A percentile compares a stretch with the other conserved stretches of the same genome.
These are phyloP conservation scores for Sinelater perroti DNA, from an alignment of 2,888 invertebrate species.

Conservation along the genomic window DNA sequence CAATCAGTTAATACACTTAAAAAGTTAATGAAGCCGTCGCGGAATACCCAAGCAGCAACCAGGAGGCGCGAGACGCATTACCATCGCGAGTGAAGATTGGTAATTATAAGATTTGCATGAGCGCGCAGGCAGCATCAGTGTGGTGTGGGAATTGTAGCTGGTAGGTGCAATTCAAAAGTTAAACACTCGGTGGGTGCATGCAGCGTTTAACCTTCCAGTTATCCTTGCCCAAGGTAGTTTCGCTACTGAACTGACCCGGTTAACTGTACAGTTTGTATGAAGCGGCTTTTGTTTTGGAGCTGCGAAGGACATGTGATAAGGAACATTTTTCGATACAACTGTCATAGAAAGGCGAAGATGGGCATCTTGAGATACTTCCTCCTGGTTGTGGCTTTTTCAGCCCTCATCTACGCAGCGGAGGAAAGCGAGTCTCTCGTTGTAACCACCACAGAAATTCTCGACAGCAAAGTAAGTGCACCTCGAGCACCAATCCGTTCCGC, in stretches of 20 bases:
- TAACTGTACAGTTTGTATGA: neutral
- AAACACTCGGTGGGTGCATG: neutral
- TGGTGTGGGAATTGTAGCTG: neutral
- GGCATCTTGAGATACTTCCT: neutral
- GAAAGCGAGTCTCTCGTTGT: neutral
- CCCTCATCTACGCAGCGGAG: no score
- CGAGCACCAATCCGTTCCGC: no score
- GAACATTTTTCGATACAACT: neutral
- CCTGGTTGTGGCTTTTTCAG: neutral
- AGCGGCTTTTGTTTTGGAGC: neutral
- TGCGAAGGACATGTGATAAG: no score
- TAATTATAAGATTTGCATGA: conserved; percentile 2
- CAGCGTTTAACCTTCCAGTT: neutral
- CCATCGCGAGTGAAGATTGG: no score
- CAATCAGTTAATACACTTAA: conserved; percentile 9
- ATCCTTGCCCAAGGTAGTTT: neutral
- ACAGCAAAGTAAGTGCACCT: neutral
- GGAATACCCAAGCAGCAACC: conserved; percentile 3
- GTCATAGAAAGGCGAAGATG: neutral
- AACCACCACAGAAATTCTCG: neutral
- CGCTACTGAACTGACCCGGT: neutral
- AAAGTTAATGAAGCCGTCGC: conserved; percentile 1
- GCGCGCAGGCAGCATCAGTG: neutral
- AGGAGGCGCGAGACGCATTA: conserved; percentile 1
- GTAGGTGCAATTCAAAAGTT: neutral